These are phyloP conservation scores for Polietes domitor DNA, from an alignment of 2,888 invertebrate genomes.

Conservation along the genomic window DNA sequence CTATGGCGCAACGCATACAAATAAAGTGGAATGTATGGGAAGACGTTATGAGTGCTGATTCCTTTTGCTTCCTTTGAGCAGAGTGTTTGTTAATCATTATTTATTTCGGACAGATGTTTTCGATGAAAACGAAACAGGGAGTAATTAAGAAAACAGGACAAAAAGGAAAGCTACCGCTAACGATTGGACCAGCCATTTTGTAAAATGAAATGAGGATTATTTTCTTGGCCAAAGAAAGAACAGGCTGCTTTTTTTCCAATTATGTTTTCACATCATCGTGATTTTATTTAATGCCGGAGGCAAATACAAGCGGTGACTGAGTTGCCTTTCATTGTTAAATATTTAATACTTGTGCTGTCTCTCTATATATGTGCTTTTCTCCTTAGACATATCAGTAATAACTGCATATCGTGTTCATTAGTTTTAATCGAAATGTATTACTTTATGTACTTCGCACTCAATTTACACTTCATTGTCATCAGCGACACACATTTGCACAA, in stretches of 20 bases:
- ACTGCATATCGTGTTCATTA: not conserved
- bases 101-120: not conserved
- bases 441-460: conserved; percentile 20
- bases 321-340: not conserved
- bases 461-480: conserved; percentile 26
- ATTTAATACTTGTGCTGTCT: not conserved
- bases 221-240: not conserved
- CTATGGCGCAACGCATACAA: no score
- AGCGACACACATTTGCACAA: not conserved
- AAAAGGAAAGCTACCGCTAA: no score
- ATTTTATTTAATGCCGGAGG: not conserved
- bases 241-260: not conserved
- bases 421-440: conserved; percentile 3
- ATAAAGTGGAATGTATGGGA: no score
- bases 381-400: not conserved
- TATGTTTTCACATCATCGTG: not conserved
- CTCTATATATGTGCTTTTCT: not conserved
- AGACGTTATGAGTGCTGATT: no score
- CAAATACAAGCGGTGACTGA: not conserved
- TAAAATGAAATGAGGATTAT: not conserved
- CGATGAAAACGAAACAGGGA: not conserved
- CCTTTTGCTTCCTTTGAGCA: not conserved
- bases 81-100: conserved; percentile 7
- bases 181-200: not conserved
- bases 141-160: not conserved